Evolutionary conservation across 64 coral and sea anemone genomes (phyloP), one percentile per base, ranked within the genome.

Genomic region (Dendronephthya gigantea): DNA sequence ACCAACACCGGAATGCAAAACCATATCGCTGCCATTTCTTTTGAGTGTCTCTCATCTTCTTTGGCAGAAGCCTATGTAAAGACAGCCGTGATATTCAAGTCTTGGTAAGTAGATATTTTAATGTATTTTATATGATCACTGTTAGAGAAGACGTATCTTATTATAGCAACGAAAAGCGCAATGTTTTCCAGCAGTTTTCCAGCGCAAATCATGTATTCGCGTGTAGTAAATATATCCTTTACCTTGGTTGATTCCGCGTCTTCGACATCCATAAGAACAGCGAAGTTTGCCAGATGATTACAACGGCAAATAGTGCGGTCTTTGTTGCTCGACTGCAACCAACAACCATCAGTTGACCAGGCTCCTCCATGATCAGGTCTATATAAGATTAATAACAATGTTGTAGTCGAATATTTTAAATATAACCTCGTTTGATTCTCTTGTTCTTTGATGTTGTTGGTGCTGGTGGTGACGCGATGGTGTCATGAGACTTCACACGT

Each of bases 281-380:
- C 72, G 22, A 37, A 79, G 32, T 79, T 79, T 33, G 72, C 72
- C 2, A 79, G 36, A 79, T 39, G 72, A 79, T 79, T 8, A 39
- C 72, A 79, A 79, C 72, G 72, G 36, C 72, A 79, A 15, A 79
- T 29, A 2, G 72, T 36, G 36, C 30, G 36, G 4, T 79, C 37
- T 79, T 79, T 34, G 15, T 15, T 39, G 36, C 32, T 36, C 11
- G 31, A 39, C 31, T 79, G 9, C 36, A 79, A 29, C 72, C 72
- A 79, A 79, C 72, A 79, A 35, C 72, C 72, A 15, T 79, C 72
- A 79, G 32, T 79, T 36, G 72, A 79, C 72, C 72, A 79, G 0
- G 27, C 31, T 79, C 72, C 72, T 35, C 72, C 72, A 12, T 79
- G 31, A 4, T 7, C 2, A 79, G 72, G 31, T 17, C 72, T 79